These are phyloP conservation scores for Orussus abietinus DNA, from an alignment of 1,140 invertebrate genomes.

Conservation along the genomic window DNA sequence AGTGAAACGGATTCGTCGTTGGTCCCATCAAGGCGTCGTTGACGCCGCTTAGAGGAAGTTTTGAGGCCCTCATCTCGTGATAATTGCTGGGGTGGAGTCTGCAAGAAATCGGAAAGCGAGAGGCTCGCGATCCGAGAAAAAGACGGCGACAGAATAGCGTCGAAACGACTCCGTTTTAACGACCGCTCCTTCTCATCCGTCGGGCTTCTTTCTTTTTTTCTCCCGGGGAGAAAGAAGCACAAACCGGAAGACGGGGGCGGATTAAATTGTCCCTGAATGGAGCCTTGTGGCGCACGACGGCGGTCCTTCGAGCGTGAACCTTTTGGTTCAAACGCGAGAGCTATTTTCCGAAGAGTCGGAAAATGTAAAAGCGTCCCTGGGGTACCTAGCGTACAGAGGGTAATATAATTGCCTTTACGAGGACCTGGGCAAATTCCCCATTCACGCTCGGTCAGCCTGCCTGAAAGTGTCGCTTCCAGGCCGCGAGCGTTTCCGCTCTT, in stretches of 20 bases:
- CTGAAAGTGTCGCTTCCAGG: conserved; percentile 31
- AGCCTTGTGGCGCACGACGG: conserved; percentile 19
- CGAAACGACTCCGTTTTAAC: no score
- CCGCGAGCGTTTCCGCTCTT: conserved; percentile 34
- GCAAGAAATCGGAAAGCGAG: no score
- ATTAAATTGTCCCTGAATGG: conserved; percentile 22
- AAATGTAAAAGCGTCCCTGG: conserved; percentile 29
- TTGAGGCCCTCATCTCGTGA: no score
- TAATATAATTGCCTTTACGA: conserved; percentile 33
- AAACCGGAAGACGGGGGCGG: conserved; percentile 11
- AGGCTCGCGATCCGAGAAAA: no score
- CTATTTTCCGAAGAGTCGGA: conserved; percentile 28
- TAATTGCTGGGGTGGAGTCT: no score
- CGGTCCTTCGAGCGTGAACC: conserved; percentile 16
- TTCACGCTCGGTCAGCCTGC: conserved; percentile 28
- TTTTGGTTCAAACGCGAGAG: conserved; percentile 34
- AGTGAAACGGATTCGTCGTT: no score
- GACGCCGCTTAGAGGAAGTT: no score
- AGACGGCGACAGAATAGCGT: no score
- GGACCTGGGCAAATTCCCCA: conserved; percentile 29
- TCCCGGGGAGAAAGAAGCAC: no score
- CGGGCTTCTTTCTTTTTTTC: no score
- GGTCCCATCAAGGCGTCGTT: no score
- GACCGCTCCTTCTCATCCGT: no score
- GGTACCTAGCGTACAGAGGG: conserved; percentile 15